These are phyloP conservation scores for Eledona agricola DNA, from an alignment of 2,888 invertebrate species.

Conservation along the genomic window DNA sequence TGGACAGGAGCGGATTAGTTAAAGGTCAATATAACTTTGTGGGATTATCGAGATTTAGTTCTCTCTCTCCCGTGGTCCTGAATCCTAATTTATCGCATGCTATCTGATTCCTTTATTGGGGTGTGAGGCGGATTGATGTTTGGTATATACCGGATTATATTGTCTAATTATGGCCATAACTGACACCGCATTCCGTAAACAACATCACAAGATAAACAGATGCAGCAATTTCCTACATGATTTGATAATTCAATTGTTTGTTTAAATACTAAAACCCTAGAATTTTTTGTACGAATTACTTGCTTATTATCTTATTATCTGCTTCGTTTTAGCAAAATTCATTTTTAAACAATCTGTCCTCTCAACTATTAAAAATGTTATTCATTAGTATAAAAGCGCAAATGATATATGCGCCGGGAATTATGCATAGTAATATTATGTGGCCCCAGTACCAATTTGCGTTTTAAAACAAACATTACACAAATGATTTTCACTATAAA, in stretches of 20 bases:
- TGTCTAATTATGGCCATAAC: conserved; percentile 33
- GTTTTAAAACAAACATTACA: no score
- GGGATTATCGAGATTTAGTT: conserved; percentile 56
- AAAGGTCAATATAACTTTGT: conserved; percentile 57
- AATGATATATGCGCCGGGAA: no score
- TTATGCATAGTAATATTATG: no score
- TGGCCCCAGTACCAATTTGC: no score
- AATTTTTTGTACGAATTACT: no score
- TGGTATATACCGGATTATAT: conserved; percentile 32
- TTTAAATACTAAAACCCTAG: no score
- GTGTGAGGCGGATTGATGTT: conserved; percentile 31
- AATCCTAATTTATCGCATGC: conserved; percentile 52
- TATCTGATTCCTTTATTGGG: conserved; percentile 37
- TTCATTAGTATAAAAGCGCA: no score
- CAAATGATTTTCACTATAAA: no score
- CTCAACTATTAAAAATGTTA: no score
- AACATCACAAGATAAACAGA: conserved; percentile 22
- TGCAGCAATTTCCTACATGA: conserved; percentile 28
- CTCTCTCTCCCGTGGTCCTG: conserved; percentile 51
- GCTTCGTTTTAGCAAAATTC: no score
- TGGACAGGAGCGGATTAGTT: conserved; percentile 49
- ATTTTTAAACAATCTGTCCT: no score
- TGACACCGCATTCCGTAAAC: conserved; percentile 22
- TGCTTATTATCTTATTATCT: no score
- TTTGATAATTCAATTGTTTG: conserved; percentile 22